A percentile compares a stretch with the other conserved stretches of the same genome.
Evolutionary conservation across 2,797 vertebrate species (phyloP).

Genomic region (Gambusia yucatana): DNA sequence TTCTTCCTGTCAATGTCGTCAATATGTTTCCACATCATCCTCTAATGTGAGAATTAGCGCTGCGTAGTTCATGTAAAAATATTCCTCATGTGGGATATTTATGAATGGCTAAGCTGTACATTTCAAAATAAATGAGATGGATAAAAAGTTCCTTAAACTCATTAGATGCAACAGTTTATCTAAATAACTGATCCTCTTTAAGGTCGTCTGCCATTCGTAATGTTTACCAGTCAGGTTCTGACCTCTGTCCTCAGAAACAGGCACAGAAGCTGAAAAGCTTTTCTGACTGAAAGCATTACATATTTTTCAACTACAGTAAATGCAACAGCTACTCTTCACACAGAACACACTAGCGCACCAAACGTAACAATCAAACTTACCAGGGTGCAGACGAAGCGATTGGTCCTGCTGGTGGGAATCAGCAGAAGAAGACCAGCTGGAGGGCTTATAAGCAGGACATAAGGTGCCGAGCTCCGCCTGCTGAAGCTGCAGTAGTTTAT

Average conservation of each 20-base stretch:
- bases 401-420: slow-evolving; percentile 52
- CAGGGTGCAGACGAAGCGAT: slow-evolving; percentile 50
- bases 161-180: not conserved
- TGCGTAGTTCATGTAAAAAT: not conserved
- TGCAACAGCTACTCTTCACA: not conserved
- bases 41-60: not conserved
- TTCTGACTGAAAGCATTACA: not conserved
- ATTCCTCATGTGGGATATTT: not conserved
- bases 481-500: slow-evolving; percentile 34
- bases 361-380: slow-evolving; percentile 53
- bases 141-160: not conserved
- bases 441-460: slow-evolving; percentile 61
- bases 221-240: not conserved
- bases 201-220: not conserved
- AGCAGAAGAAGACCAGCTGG: slow-evolving; percentile 32
- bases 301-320: not conserved
- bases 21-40: not conserved
- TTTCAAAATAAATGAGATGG: slow-evolving; percentile 1
- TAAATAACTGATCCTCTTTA: not conserved
- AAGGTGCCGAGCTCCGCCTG: slow-evolving; percentile 64
- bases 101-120: not conserved
- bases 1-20: not conserved
- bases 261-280: not conserved
- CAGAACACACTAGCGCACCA: not conserved
- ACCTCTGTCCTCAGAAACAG: not conserved